Evolutionary conservation across 2,888 invertebrate genomes (phyloP).

Genomic region (Mycalesis mineus): DNA sequence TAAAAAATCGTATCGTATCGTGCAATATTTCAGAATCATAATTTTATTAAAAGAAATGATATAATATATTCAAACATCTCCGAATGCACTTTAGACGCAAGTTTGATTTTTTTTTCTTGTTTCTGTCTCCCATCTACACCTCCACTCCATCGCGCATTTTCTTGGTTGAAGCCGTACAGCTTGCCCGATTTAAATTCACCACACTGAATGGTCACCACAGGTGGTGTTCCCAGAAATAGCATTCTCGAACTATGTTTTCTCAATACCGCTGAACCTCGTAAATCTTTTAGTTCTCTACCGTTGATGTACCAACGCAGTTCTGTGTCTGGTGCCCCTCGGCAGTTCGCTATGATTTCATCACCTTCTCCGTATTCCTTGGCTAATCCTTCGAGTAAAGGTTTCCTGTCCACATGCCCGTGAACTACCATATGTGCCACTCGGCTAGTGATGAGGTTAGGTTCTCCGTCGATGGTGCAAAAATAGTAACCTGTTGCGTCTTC

Average conservation of each 20-base stretch:
- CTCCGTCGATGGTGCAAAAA: slow-evolving; percentile 64
- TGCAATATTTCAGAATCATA: too few species aligned
- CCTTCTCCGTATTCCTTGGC: slow-evolving; percentile 53
- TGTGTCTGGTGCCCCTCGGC: slow-evolving; percentile 54
- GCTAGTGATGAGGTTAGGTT: slow-evolving; percentile 59
- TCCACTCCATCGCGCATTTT: slow-evolving; percentile 50
- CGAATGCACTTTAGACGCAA: slow-evolving; percentile 25
- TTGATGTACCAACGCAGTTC: slow-evolving; percentile 68
- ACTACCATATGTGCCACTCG: slow-evolving; percentile 60
- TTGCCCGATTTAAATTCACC: slow-evolving; percentile 72
- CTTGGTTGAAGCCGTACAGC: slow-evolving; percentile 54
- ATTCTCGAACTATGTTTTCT: slow-evolving; percentile 46
- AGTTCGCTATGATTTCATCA: slow-evolving; percentile 59
- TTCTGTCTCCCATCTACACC: slow-evolving; percentile 38
- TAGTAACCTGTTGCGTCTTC: slow-evolving; percentile 64
- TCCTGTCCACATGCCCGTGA: slow-evolving; percentile 49
- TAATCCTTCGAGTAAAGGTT: slow-evolving; percentile 59
- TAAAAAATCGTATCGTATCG: too few species aligned
- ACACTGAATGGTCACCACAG: slow-evolving; percentile 71
- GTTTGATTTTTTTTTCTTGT: slow-evolving; percentile 38
- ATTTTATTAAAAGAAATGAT: slow-evolving; percentile 24
- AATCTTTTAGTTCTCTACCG: slow-evolving; percentile 48
- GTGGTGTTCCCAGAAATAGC: slow-evolving; percentile 62
- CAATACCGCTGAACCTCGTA: slow-evolving; percentile 48
- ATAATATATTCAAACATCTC: slow-evolving; percentile 28